Evolutionary conservation across 1,140 invertebrate species (phyloP).

Genomic region (Lepidurus arcticus): DNA sequence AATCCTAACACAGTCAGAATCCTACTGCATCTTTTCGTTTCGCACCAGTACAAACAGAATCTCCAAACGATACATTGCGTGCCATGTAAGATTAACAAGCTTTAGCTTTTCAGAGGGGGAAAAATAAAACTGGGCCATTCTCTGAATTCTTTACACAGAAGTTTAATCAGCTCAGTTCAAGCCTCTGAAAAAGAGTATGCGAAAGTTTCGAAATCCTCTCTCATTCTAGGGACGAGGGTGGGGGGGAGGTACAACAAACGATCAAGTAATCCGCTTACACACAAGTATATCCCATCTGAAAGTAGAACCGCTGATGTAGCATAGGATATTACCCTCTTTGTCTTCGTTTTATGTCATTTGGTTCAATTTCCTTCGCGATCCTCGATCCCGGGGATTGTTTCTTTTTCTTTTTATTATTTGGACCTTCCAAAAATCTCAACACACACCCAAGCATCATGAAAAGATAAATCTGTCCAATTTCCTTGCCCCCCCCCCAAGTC

Average conservation of each 20-base stretch:
- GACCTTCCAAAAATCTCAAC: too few relatives aligned
- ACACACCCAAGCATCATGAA: neutral
- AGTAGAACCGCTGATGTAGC: neutral
- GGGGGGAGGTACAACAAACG: neutral
- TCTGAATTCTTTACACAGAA: too few relatives aligned
- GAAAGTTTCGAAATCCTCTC: too few relatives aligned
- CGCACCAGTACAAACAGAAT: neutral
- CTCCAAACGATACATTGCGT: neutral
- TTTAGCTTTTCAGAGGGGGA: neutral
- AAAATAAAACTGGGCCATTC: too few relatives aligned
- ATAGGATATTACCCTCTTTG: neutral
- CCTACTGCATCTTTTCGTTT: neutral
- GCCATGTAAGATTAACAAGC: neutral
- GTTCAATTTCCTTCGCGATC: neutral
- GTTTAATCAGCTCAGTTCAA: too few relatives aligned
- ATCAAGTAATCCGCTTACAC: slow-evolving; percentile 14
- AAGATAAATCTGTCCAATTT: neutral
- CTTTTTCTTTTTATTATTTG: neutral
- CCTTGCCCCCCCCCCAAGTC: too few relatives aligned
- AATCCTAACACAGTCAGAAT: neutral
- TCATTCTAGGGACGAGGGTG: neutral
- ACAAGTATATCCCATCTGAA: slow-evolving; percentile 1
- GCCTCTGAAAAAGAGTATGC: too few relatives aligned
- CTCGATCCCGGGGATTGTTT: neutral
- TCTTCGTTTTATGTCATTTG: slow-evolving; percentile 9